Evolutionary conservation across 1,140 invertebrate species (phyloP).

Genomic region (Trichonephila clavata): DNA sequence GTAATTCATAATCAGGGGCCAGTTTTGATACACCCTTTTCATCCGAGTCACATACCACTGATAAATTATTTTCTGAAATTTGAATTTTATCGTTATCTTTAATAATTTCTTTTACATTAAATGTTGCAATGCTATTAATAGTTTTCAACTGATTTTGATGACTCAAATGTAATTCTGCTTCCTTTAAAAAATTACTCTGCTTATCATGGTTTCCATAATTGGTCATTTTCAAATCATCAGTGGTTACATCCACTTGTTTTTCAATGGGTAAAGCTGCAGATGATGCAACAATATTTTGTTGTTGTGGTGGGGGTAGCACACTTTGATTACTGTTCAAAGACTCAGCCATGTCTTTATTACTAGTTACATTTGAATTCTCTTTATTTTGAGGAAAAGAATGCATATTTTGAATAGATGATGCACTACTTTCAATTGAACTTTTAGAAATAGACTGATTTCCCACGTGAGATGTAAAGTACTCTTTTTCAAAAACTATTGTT

Average conservation of each 20-base stretch:
- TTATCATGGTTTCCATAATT: background rate
- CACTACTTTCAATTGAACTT: too few relatives aligned
- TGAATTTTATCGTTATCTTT: background rate
- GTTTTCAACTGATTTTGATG: background rate
- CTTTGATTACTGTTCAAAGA: background rate
- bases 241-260: background rate
- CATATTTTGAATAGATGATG: too few relatives aligned
- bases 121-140: background rate
- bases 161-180: background rate
- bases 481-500: too few relatives aligned
- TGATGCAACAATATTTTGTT: background rate
- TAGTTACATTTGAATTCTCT: too few relatives aligned
- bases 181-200: background rate
- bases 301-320: background rate
- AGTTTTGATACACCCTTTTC: background rate
- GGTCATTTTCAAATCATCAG: background rate
- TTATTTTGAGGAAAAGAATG: too few relatives aligned
- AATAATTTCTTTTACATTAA: background rate
- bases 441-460: too few relatives aligned
- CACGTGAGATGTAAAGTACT: too few relatives aligned
- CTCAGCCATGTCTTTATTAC: too few relatives aligned
- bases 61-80: background rate
- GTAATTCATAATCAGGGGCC: background rate
- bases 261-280: background rate
- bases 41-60: background rate